phyloP scores from a whole-genome alignment of 2,888 invertebrate genomes.

The Pinctada fucata region DNA sequence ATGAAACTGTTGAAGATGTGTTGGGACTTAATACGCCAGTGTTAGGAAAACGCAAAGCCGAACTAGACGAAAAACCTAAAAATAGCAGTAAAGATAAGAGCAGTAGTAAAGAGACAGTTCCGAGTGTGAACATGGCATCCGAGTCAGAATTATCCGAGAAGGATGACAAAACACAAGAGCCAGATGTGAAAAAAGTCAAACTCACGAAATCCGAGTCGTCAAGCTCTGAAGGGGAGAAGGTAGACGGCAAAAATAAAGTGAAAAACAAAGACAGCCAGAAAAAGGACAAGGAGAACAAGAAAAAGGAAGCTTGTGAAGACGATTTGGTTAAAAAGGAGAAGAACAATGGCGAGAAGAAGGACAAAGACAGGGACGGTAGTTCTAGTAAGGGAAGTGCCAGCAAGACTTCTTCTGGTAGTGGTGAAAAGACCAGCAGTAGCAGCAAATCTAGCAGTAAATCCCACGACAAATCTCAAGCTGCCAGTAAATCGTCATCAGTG shows the following conservation, averaged over 20 bases:
- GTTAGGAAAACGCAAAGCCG: conserved; percentile 38
- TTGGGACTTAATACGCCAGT: conserved; percentile 26
- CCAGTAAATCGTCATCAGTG: conserved; percentile 10
- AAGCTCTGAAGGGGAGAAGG: conserved; percentile 39
- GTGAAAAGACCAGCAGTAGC: conserved; percentile 10
- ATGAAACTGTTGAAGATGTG: conserved; percentile 25
- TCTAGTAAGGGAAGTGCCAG: conserved; percentile 8
- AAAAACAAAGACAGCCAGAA: conserved; percentile 67
- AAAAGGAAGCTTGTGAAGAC: conserved; percentile 43
- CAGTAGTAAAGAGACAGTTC: conserved; percentile 1
- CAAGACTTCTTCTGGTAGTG: neutral
- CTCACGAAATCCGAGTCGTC: conserved; percentile 43
- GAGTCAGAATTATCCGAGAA: conserved; percentile 15
- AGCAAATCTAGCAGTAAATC: conserved; percentile 9
- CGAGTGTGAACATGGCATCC: neutral
- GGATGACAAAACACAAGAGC: conserved; percentile 31
- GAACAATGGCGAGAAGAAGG: conserved; percentile 35
- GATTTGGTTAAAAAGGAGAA: conserved; percentile 49
- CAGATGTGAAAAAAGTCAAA: conserved; percentile 52
- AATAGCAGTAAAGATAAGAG: conserved; percentile 2
- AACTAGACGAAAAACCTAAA: conserved; percentile 9
- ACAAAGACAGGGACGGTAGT: conserved; percentile 42
- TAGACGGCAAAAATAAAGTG: conserved; percentile 28
- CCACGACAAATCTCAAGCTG: conserved; percentile 20
- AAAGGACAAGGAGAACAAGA: conserved; percentile 54